Evolutionary conservation across 2,113 vertebrate species (phyloP).

Genomic region (Melanocharis versteri): DNA sequence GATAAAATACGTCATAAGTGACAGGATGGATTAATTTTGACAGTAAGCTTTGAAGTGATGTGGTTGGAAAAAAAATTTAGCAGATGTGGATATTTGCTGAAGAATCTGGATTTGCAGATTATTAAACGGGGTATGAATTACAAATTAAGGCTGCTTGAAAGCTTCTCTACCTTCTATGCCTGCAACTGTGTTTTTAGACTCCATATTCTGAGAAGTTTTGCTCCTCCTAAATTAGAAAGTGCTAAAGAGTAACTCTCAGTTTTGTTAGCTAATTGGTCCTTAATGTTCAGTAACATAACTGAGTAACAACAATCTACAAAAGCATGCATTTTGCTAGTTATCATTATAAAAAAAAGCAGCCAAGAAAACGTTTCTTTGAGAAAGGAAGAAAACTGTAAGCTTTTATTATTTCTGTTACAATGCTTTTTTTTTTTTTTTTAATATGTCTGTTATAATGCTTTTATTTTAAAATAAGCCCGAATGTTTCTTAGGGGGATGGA

Average conservation of each 20-base stretch:
- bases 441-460: neutral
- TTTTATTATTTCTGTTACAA: neutral
- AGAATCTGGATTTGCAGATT: neutral
- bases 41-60: neutral
- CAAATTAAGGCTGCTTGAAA: neutral
- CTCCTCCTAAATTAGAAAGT: neutral
- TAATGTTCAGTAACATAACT: neutral
- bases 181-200: neutral
- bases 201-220: neutral
- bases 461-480: neutral
- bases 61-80: neutral
- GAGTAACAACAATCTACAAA: neutral
- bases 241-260: neutral
- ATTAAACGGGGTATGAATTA: neutral
- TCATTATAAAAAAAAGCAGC: neutral
- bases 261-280: neutral
- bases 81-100: neutral
- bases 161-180: neutral
- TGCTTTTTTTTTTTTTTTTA: neutral
- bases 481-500: neutral
- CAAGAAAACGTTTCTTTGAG: neutral
- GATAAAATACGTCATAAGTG: neutral
- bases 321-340: neutral
- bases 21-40: constrained; percentile 17
- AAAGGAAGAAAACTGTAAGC: neutral